Conservation (phyloP, 1,140 invertebrate species). For the Heliothis subflexa region DNA sequence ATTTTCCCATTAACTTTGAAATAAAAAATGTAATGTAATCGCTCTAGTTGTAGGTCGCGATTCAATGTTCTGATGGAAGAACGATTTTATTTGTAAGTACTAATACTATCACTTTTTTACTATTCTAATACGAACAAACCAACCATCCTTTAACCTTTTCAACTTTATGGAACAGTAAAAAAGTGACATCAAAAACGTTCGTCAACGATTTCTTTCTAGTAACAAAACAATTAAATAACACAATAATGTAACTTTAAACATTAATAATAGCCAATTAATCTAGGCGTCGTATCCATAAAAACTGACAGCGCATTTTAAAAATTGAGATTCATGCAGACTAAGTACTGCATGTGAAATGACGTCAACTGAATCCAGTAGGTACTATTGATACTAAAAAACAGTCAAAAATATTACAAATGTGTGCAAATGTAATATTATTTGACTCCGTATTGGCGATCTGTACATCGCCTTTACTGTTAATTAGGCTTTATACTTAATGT, state of each 20-base stretch:
- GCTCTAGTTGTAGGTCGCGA: constrained; percentile 67
- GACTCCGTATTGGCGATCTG: constrained; percentile 53
- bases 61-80: constrained; percentile 25
- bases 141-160: too few species aligned
- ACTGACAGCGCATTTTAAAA: constrained; percentile 74
- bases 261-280: constrained; percentile 78
- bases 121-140: constrained; percentile 27
- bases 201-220: constrained; percentile 72
- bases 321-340: constrained; percentile 48
- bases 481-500: constrained; percentile 83
- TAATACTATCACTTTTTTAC: constrained; percentile 44
- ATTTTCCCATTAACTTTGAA: constrained; percentile 66
- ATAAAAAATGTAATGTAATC: constrained; percentile 85
- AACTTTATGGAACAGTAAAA: constrained; percentile 30
- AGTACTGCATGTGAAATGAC: constrained; percentile 58
- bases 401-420: constrained; percentile 58
- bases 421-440: constrained; percentile 56
- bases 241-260: constrained; percentile 64
- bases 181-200: constrained; percentile 39
- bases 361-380: constrained; percentile 70
- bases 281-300: constrained; percentile 74
- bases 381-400: constrained; percentile 75
- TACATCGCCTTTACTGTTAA: constrained; percentile 63
- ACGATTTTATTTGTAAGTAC: constrained; percentile 32
- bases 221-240: constrained; percentile 73